Evolutionary conservation across 92 coral and sea anemone genomes (phyloP).

Genomic region (Bergia sp.): DNA sequence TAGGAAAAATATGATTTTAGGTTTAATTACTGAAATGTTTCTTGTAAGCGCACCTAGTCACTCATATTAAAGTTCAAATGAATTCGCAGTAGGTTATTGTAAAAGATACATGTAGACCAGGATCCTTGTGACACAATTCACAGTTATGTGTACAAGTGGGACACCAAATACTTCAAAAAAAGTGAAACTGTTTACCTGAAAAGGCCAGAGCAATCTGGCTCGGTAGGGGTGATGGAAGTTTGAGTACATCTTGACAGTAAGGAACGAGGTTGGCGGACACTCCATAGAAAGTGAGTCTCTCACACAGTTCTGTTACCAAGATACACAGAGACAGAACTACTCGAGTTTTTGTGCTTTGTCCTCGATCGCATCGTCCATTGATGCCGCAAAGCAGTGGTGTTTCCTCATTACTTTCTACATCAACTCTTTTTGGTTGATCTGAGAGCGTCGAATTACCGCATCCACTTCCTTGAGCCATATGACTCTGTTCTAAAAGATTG

Average conservation of each 20-base stretch:
- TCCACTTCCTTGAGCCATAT: not conserved
- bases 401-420: not conserved
- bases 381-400: not conserved
- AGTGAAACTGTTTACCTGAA: constrained; percentile 51
- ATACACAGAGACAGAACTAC: constrained; percentile 65
- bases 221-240: constrained; percentile 62
- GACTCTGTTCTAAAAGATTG: not conserved
- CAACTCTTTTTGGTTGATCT: not conserved
- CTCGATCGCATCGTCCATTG: not conserved
- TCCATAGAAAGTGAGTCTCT: constrained; percentile 84
- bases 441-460: not conserved
- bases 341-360: constrained; percentile 18
- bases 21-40: too few relatives aligned
- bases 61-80: too few relatives aligned
- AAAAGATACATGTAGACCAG: too few relatives aligned
- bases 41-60: too few relatives aligned
- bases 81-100: too few relatives aligned
- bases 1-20: too few relatives aligned
- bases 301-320: constrained; percentile 76
- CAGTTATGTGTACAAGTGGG: too few relatives aligned
- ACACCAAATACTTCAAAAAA: too few relatives aligned
- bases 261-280: constrained; percentile 75
- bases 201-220: constrained; percentile 67
- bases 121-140: too few relatives aligned
- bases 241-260: constrained; percentile 65